These are phyloP conservation scores for Thamnophis sirtalis DNA, from an alignment of 2,113 vertebrate genomes.

Conservation along the genomic window DNA sequence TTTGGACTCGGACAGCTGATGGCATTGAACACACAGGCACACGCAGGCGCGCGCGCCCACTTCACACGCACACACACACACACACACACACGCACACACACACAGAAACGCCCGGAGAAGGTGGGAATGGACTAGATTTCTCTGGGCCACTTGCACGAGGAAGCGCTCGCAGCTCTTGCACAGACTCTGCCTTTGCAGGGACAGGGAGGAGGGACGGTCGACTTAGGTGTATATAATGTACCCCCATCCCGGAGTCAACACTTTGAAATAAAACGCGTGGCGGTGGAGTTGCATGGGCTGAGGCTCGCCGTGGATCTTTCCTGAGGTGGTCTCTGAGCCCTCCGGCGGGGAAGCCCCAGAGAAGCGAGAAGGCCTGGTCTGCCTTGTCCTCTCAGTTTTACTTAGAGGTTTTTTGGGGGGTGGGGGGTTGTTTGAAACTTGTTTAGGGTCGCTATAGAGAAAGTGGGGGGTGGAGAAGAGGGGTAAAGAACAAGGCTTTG, in stretches of 20 bases:
- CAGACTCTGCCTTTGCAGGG: conserved; percentile 68
- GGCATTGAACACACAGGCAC: neutral
- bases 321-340: neutral
- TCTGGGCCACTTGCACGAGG: conserved; percentile 56
- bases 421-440: neutral
- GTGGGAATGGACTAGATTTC: conserved; percentile 21
- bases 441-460: neutral
- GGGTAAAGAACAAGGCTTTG: neutral
- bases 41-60: too few species aligned
- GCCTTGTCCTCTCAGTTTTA: neutral
- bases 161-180: conserved; percentile 74
- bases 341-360: neutral
- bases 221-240: conserved; percentile 81
- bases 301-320: neutral
- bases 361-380: neutral
- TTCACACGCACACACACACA: too few species aligned
- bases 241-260: conserved; percentile 52
- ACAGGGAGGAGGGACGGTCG: neutral
- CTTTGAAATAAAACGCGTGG: conserved; percentile 74
- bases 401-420: neutral
- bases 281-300: conserved; percentile 79
- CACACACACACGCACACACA: neutral
- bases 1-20: conserved; percentile 96
- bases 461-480: neutral
- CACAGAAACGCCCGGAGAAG: neutral